Conservation (phyloP, 2,797 vertebrate species). For the Buceros bicornis region DNA sequence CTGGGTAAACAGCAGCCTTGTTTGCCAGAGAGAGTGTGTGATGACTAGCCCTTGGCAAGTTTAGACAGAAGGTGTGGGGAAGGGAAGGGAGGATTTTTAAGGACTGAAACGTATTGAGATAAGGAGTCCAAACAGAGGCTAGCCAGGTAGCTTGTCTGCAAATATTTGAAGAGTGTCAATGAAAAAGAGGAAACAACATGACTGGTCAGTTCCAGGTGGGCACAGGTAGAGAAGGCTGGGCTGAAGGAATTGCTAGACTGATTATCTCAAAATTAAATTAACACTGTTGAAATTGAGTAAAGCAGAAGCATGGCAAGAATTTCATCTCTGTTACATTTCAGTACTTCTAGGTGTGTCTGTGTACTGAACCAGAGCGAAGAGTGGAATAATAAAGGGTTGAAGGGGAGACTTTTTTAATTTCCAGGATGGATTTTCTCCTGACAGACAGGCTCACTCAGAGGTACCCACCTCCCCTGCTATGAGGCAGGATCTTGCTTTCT, state of each 20-base stretch:
- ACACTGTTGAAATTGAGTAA: not conserved
- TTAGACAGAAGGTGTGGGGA: conserved; percentile 38
- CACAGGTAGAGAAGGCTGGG: not conserved
- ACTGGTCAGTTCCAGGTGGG: not conserved
- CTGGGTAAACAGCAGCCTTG: not conserved
- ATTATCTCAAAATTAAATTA: not conserved
- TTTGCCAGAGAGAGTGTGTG: not conserved
- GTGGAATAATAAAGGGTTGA: not conserved
- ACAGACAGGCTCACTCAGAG: not conserved
- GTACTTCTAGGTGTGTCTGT: not conserved
- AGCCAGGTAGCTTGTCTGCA: not conserved
- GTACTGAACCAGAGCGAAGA: not conserved
- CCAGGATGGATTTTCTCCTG: not conserved
- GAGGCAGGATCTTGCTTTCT: not conserved
- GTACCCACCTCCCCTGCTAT: not conserved
- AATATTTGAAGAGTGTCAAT: conserved; percentile 35
- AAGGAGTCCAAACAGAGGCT: conserved; percentile 43
- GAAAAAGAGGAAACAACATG: not conserved
- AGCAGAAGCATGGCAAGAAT: not conserved
- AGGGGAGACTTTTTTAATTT: not conserved
- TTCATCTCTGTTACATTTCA: not conserved
- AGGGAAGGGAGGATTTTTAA: not conserved
- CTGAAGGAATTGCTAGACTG: not conserved
- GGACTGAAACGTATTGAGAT: not conserved
- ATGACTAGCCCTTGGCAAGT: not conserved